Evolutionary conservation across 2,888 invertebrate genomes (phyloP), one percentile per base, ranked within the genome.

Genomic region (Plemyria rubiginata): DNA sequence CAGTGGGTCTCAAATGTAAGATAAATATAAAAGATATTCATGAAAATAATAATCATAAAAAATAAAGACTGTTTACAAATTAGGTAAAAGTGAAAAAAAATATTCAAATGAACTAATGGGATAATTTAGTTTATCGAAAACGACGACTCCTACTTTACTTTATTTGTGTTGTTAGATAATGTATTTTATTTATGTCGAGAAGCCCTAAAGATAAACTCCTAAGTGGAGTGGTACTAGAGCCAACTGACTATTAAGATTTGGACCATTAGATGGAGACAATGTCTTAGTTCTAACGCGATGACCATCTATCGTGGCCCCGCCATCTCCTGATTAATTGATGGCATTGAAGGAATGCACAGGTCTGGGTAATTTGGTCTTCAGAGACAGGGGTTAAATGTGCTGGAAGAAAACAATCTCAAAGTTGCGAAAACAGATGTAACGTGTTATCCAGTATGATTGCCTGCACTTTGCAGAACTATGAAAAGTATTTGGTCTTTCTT

Each of bases 231-330:
- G 54, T 60, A 49, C 57, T 64, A 54, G 54, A 65, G 65, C 57
- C 57, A 57, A 43, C 57, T 57, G 49, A 60, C 60, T 57, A 65
- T 65, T 65, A 65, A 53, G 60, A 65, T 65, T 40, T 65, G 60
- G 70, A 54, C 68, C 74, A 77, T 82, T 80, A 77, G 75, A 68
- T 51, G 61, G 64, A 67, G 65, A 65, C 71, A 75, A 73, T 71
- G 72, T 75, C 75, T 76, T 73, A 75, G 70, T 75, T 73, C 73
- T 77, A 79, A 76, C 74, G 74, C 72, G 56, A 67, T 71, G 72
- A 60, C 81, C 79, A 79, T 72, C 74, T 66, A 73, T 69, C 58
- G 63, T 78, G 84, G 78, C 74, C 82, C 77, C 78, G 76, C 79
- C 80, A 75, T 70, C 65, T 57, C 28, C 63, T 73, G 74, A 83